Conservation (phyloP, 2,888 invertebrate species). For the Platyscelio sp. region DNA sequence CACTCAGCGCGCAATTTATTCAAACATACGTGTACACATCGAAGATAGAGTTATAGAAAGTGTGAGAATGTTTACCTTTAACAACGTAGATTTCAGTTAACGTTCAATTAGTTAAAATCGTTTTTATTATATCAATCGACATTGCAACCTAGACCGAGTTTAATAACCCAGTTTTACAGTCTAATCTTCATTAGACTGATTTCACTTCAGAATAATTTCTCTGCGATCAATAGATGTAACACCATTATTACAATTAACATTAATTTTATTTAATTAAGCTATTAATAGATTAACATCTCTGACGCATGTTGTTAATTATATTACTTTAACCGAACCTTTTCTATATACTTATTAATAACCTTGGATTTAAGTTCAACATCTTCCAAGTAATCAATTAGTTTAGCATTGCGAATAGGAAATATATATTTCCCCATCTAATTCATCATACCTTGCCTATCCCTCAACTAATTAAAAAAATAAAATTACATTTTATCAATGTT, state of each 20-base stretch:
- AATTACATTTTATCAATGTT: too few species aligned
- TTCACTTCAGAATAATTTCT: constrained; percentile 57
- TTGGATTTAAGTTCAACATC: too few species aligned
- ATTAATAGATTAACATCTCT: constrained; percentile 35
- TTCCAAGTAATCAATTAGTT: too few species aligned
- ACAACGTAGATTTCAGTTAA: constrained; percentile 10
- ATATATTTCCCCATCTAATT: too few species aligned
- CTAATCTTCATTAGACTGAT: constrained; percentile 53
- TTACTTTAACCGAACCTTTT: too few species aligned
- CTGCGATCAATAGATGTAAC: constrained; percentile 45
- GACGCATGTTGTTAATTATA: neutral
- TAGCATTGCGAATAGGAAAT: too few species aligned
- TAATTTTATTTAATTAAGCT: constrained; percentile 37
- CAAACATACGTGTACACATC: too few species aligned
- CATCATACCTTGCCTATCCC: too few species aligned
- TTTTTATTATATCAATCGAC: constrained; percentile 43
- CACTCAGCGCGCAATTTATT: too few species aligned
- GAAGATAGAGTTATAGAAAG: constrained; percentile 35
- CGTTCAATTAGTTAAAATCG: constrained; percentile 34
- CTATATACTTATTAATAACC: too few species aligned
- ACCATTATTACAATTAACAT: constrained; percentile 34
- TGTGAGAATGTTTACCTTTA: constrained; percentile 32
- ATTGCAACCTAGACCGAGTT: constrained; percentile 59
- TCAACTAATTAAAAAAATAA: too few species aligned
- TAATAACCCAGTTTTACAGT: constrained; percentile 58